Conservation (phyloP, 2,888 invertebrate species). For the Harpagoxenus sublaevis region DNA sequence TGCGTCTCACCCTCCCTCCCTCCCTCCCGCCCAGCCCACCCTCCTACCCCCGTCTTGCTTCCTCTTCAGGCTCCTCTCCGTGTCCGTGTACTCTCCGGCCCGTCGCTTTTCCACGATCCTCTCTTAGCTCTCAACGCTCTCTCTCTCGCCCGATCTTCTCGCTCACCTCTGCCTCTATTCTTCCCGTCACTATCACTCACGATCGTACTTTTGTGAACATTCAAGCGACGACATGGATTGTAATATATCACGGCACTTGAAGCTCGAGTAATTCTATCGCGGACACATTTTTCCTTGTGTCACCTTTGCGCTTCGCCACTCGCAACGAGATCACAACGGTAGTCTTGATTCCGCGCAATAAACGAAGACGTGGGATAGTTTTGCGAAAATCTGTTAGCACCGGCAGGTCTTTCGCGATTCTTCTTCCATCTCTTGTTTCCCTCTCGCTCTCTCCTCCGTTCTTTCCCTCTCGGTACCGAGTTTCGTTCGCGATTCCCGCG, state of each 20-base stretch:
- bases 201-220: constrained; percentile 48
- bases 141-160: neutral
- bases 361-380: constrained; percentile 8
- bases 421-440: neutral
- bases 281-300: neutral
- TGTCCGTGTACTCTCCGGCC: constrained; percentile 49
- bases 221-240: constrained; percentile 8
- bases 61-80: constrained; percentile 63
- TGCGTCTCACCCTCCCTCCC: constrained; percentile 76
- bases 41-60: constrained; percentile 73
- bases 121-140: constrained; percentile 33
- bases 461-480: constrained; percentile 43
- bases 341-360: constrained; percentile 25
- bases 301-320: constrained; percentile 17
- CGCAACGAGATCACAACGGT: constrained; percentile 20
- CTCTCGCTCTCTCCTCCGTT: constrained; percentile 40
- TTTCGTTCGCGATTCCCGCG: constrained; percentile 29
- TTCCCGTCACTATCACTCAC: constrained; percentile 44
- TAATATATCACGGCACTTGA: constrained; percentile 38
- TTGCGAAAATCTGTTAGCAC: neutral
- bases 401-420: neutral
- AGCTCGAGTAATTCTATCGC: neutral
- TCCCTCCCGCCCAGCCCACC: constrained; percentile 71
- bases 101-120: constrained; percentile 40
- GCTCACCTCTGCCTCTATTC: neutral